Evolutionary conservation across 1,140 invertebrate genomes (phyloP), one percentile per base, ranked within the genome.

Genomic region (Drosophila auraria): DNA sequence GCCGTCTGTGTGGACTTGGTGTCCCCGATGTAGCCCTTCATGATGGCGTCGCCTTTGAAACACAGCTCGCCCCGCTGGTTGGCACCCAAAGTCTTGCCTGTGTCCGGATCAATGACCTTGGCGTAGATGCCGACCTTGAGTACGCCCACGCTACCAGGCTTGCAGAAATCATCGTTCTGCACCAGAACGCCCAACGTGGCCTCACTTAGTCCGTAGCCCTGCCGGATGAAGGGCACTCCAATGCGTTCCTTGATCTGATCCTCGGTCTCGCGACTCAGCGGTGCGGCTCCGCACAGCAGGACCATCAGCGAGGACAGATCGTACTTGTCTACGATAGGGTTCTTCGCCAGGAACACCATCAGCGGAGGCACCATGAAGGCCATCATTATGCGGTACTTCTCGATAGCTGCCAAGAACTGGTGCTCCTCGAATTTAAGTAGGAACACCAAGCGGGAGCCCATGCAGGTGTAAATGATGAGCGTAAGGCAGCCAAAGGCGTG

Each of bases 131-230:
- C 95, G 8, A 94, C 93, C 2, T 94, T 94, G 5, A 95, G 93
- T n/a, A 93, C 93, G 4, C 95, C 95, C 17, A 95, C 95, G n/a
- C 95, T 95, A 15, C 95, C 95, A 0, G 93, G 83, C 77, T 95
- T 95, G 92, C 64, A 94, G 91, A 70, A 93, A 78, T 83, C 93
- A 93, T 66, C 94, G 83, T 60, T 92, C 68, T 93, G 91, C 14
- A 83, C 83, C 8, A 92, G 51, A 0, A 93, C 66, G 71, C 84
- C 83, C 3, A 93, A 73, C 1, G 96, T 95, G 0, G 95, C 94
- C 90, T 97, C 96, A 6, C 96, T 96, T 83, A 97, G 94, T 0
- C 96, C 96, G 82, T 96, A 96, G 2, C 94, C 95, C 84, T 96
- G 96, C 8, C 94, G 94, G 5, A 96, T 94, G 59, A 89, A 93